phyloP scores from a whole-genome alignment of 2,888 invertebrate genomes.

The Atrina japonica region DNA sequence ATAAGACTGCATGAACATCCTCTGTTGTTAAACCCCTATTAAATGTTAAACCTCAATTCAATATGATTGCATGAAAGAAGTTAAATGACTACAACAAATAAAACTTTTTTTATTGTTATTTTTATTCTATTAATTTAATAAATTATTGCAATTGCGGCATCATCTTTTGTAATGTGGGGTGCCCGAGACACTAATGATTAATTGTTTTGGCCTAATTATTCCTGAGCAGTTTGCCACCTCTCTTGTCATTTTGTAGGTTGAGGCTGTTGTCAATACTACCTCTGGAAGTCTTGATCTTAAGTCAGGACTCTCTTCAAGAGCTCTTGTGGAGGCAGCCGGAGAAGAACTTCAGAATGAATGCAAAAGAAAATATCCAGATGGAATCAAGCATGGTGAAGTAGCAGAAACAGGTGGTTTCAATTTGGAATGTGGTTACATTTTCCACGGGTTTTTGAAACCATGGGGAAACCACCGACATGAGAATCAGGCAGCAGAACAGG shows the following conservation, averaged over 20 bases:
- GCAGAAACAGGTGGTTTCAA: slow-evolving; percentile 13
- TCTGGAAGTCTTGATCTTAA: neutral
- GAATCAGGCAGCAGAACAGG: slow-evolving; percentile 5
- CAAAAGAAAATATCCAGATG: slow-evolving; percentile 14
- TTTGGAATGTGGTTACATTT: slow-evolving; percentile 14
- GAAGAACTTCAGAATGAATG: slow-evolving; percentile 11
- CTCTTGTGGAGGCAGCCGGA: slow-evolving; percentile 14
- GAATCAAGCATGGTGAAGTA: slow-evolving; percentile 20
- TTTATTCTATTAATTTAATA: no score
- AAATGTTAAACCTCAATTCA: no score
- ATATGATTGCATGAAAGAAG: no score
- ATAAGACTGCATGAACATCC: no score
- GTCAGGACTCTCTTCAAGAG: slow-evolving; percentile 3
- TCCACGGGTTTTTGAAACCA: slow-evolving; percentile 9
- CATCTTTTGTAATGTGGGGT: no score
- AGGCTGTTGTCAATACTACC: slow-evolving; percentile 15
- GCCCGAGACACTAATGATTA: no score
- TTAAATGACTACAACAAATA: no score
- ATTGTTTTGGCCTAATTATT: no score
- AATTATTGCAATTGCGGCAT: no score
- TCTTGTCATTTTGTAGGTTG: slow-evolving; percentile 26
- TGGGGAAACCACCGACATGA: neutral
- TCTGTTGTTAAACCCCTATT: no score
- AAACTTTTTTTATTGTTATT: no score
- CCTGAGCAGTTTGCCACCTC: no score